Conservation (phyloP, 1,140 invertebrate species). For the Proales similis region DNA sequence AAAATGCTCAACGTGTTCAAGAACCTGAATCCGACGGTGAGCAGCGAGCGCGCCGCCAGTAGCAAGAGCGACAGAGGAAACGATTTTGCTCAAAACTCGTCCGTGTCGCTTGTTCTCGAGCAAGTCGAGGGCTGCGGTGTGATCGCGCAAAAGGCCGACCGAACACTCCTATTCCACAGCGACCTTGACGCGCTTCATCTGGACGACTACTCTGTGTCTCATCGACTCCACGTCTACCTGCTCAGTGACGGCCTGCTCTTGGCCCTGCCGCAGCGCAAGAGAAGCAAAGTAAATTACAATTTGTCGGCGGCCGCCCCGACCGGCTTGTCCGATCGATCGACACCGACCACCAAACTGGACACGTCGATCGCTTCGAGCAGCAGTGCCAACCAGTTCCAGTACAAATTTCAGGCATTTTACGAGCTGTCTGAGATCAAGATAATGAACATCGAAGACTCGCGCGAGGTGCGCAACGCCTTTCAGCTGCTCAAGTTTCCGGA, state of each 20-base stretch:
- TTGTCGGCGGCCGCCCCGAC: too few species aligned
- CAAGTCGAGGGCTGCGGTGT: constrained; percentile 33
- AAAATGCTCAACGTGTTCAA: constrained; percentile 30
- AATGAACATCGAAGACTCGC: constrained; percentile 26
- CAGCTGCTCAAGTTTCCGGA: constrained; percentile 35
- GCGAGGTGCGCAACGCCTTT: constrained; percentile 31
- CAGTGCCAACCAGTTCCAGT: constrained; percentile 3
- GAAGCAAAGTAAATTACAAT: constrained; percentile 12
- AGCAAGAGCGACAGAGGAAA: neutral
- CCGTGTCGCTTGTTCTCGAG: constrained; percentile 6
- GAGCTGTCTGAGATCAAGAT: constrained; percentile 23
- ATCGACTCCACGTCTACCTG: constrained; percentile 25
- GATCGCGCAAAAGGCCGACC: constrained; percentile 22
- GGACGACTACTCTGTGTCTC: constrained; percentile 34
- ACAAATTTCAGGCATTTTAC: constrained; percentile 35
- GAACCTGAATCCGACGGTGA: constrained; percentile 3
- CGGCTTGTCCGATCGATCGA: too few species aligned
- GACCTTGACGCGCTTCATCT: constrained; percentile 22
- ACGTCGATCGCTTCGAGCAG: constrained; percentile 10
- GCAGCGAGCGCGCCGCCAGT: neutral
- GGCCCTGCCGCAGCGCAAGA: constrained; percentile 14
- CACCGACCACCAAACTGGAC: neutral
- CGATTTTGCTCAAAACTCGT: constrained; percentile 3
- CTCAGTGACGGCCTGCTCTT: constrained; percentile 10
- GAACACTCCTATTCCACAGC: constrained; percentile 27